A percentile compares a stretch with the other conserved stretches of the same genome.
Evolutionary conservation across 2,888 invertebrate species (phyloP).

Genomic region (Poecilus cupreus): DNA sequence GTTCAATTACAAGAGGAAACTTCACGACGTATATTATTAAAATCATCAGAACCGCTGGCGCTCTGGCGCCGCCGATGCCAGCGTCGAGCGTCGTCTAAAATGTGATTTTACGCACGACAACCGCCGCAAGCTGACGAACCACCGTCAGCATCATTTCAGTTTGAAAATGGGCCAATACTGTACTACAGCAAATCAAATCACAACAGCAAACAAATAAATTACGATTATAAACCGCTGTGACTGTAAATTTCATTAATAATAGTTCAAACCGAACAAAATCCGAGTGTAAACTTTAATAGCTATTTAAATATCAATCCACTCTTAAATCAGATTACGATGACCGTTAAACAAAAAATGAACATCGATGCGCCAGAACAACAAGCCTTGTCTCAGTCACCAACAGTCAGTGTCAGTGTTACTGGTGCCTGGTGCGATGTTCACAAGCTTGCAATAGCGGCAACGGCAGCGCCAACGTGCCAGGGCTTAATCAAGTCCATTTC

Average conservation of each 20-base stretch:
- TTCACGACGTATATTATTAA: constrained; percentile 51
- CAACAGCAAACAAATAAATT: constrained; percentile 5
- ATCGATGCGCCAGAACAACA: not conserved
- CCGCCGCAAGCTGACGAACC: not conserved
- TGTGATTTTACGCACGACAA: not conserved
- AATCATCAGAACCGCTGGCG: constrained; percentile 25
- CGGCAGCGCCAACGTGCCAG: not conserved
- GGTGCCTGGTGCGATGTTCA: not conserved
- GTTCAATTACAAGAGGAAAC: constrained; percentile 55
- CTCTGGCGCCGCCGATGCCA: not conserved
- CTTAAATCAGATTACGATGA: constrained; percentile 17
- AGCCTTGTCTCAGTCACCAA: no score
- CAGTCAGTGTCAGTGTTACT: not conserved
- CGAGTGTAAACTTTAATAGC: constrained; percentile 26
- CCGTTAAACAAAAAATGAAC: constrained; percentile 8
- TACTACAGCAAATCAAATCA: not conserved
- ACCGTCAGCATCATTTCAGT: not conserved
- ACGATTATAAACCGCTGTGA: not conserved
- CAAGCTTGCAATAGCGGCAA: not conserved
- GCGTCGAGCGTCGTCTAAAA: not conserved
- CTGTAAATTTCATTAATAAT: not conserved
- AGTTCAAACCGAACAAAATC: constrained; percentile 2
- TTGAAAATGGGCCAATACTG: not conserved
- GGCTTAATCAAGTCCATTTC: constrained; percentile 55
- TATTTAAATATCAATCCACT: constrained; percentile 40